Evolutionary conservation across 2,797 vertebrate genomes (phyloP), one percentile per base, ranked within the genome.

Genomic region (Parambassis ranga): DNA sequence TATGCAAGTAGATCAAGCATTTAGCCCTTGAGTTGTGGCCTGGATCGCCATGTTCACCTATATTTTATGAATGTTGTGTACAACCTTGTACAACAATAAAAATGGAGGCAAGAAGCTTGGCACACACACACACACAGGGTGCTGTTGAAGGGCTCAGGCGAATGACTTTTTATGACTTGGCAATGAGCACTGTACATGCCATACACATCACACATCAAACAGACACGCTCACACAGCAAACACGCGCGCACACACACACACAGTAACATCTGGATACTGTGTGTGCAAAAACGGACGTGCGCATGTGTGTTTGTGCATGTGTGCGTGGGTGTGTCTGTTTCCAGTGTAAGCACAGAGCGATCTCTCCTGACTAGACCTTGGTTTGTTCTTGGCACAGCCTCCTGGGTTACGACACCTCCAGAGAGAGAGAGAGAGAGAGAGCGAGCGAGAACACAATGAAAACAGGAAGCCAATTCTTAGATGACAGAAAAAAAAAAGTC

Each of bases 401-500:
- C 62, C 38, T 63, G 82, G 79, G 77, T 88, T 89, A 89, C 85
- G 70, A 84, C 83, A 89, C 81, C 82, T 84, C 81, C 75, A 86
- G 63, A 77, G 74, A 69, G 75, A 80, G 55, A 71, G 38, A 62
- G 48, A 63, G 35, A 86, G 63, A 77, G 74, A 69, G n/a, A n/a
- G 75, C 80, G 55, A 71, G 38, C 62, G 48, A 63, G 65, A 83
- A 79, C 83, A 78, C 77, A 83, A 89, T 85, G 87, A 92, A 92
- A 94, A 92, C 92, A 93, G 92, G 92, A 94, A 92, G 87, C 81
- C 59, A 65, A 86, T 86, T 88, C 85, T 91, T 87, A 88, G 89
- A 92, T 89, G 80, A 91, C 86, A 79, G 48, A 49, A 71, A 71
- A 59, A 56, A 71, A 64, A 66, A 53, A 76, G 53, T 19, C 39